Conservation (phyloP, 2,888 invertebrate species). For the Aleiodes leptofemur region DNA sequence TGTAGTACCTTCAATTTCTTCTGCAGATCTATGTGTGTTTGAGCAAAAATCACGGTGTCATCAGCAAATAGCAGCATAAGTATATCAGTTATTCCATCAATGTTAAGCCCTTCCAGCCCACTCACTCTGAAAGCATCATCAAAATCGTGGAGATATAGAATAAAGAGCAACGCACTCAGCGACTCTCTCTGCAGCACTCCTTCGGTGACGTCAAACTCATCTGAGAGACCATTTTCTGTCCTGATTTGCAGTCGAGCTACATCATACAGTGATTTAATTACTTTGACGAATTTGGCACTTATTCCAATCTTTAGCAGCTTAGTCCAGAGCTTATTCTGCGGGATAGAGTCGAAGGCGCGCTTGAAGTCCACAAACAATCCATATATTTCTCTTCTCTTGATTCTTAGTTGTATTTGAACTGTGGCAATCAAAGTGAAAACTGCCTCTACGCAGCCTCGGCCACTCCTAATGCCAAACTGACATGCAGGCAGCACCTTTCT, state of each 20-base stretch:
- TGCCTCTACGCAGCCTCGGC: no score
- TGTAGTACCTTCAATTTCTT: constrained; percentile 34
- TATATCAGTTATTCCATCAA: constrained; percentile 42
- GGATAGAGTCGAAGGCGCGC: constrained; percentile 51
- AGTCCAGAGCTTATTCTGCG: constrained; percentile 48
- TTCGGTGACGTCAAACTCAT: constrained; percentile 41
- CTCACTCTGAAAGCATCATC: constrained; percentile 43
- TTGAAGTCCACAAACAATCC: constrained; percentile 54
- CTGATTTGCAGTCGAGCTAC: constrained; percentile 33
- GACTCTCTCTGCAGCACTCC: constrained; percentile 30
- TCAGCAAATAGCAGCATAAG: constrained; percentile 48
- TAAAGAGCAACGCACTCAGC: constrained; percentile 44
- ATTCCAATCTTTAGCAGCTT: constrained; percentile 46
- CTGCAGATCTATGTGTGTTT: constrained; percentile 33
- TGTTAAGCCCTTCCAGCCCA: constrained; percentile 45
- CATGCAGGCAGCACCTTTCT: neutral
- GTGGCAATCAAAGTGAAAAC: constrained; percentile 45
- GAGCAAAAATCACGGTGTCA: constrained; percentile 47
- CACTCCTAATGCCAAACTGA: neutral
- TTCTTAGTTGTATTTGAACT: constrained; percentile 47
- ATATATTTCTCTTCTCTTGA: constrained; percentile 43
- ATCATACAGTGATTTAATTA: constrained; percentile 47
- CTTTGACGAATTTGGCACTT: constrained; percentile 51
- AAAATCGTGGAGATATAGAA: constrained; percentile 47
- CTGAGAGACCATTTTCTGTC: constrained; percentile 30